Evolutionary conservation across 2,888 invertebrate species (phyloP).

Genomic region (Conchocele bisecta): DNA sequence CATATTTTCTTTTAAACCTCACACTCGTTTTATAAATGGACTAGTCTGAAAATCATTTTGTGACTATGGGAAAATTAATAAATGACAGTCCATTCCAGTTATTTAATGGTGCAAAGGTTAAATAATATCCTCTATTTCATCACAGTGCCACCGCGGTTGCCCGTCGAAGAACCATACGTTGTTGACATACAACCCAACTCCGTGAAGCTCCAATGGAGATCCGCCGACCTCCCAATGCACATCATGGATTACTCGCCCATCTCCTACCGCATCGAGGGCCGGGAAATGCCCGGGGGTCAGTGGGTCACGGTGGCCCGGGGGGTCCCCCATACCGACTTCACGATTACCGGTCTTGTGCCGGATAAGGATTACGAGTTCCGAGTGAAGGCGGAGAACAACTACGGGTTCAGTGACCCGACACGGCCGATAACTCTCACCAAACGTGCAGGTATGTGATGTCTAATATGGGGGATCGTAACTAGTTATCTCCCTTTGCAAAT

Average conservation of each 20-base stretch:
- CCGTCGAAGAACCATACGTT: slow-evolving; percentile 70
- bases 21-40: no score
- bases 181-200: slow-evolving; percentile 71
- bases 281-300: slow-evolving; percentile 86
- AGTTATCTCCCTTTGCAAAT: no score
- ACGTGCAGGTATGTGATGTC: slow-evolving; percentile 65
- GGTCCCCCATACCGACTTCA: slow-evolving; percentile 71
- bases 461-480: no score
- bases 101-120: no score
- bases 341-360: slow-evolving; percentile 87
- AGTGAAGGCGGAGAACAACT: slow-evolving; percentile 97
- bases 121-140: slow-evolving; percentile 7
- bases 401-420: slow-evolving; percentile 97
- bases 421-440: slow-evolving; percentile 87
- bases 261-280: slow-evolving; percentile 77
- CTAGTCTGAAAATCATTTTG: no score
- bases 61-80: no score
- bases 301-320: slow-evolving; percentile 87
- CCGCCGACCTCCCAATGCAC: slow-evolving; percentile 71
- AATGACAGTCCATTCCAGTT: no score
- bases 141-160: slow-evolving; percentile 75
- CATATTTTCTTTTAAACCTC: no score
- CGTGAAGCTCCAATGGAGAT: slow-evolving; percentile 74
- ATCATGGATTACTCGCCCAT: slow-evolving; percentile 84
- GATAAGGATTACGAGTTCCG: slow-evolving; percentile 98